phyloP scores from a whole-genome alignment of 2,888 invertebrate genomes.

The Busseola fusca region DNA sequence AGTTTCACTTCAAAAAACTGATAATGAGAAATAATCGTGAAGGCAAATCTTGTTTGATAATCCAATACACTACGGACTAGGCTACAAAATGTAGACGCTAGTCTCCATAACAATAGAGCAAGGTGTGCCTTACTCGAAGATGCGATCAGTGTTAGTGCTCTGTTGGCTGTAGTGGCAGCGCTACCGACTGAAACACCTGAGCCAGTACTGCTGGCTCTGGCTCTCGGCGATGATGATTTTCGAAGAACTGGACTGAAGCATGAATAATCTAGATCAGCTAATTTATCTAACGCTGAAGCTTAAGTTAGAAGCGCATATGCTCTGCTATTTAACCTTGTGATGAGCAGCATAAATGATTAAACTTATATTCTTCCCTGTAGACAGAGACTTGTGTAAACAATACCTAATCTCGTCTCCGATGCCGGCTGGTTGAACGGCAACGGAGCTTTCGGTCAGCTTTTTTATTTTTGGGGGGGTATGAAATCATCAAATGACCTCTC shows the following conservation, averaged over 20 bases:
- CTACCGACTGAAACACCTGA: constrained; percentile 72
- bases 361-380: constrained; percentile 59
- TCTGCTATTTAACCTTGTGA: not conserved
- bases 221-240: constrained; percentile 84
- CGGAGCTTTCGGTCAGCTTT: constrained; percentile 78
- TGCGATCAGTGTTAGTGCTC: constrained; percentile 61
- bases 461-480: too few species aligned
- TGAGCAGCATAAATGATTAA: not conserved
- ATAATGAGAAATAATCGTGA: constrained; percentile 36
- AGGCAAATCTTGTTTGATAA: constrained; percentile 33
- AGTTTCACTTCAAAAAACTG: too few species aligned
- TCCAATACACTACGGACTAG: constrained; percentile 5
- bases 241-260: constrained; percentile 83
- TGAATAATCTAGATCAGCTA: constrained; percentile 72
- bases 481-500: too few species aligned
- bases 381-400: constrained; percentile 77
- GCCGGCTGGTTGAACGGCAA: constrained; percentile 78
- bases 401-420: constrained; percentile 73
- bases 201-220: constrained; percentile 77
- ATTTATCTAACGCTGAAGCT: constrained; percentile 61
- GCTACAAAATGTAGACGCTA: constrained; percentile 46
- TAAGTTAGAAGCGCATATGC: too few species aligned
- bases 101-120: constrained; percentile 32
- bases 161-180: constrained; percentile 65
- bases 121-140: constrained; percentile 32